These are phyloP conservation scores for Saturnia japonica DNA, from an alignment of 2,888 invertebrate species.

Conservation along the genomic window DNA sequence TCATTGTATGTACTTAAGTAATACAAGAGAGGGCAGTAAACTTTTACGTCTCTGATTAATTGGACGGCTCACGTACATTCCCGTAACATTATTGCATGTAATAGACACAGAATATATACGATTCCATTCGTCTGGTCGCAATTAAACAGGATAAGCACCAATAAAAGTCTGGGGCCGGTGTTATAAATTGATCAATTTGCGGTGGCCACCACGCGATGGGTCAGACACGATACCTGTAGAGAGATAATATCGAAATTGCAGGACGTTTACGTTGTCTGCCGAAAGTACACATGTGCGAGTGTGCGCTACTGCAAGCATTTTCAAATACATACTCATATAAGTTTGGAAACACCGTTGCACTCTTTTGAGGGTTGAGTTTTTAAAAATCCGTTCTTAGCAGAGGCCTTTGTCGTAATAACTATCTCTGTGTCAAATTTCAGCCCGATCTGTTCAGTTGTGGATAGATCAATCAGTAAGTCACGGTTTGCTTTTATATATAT, in stretches of 20 bases:
- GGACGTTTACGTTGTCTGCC: not conserved
- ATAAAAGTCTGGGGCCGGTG: conserved; percentile 65
- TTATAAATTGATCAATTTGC: conserved; percentile 73
- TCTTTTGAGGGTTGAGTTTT: too few relatives aligned
- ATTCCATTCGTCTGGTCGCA: conserved; percentile 59
- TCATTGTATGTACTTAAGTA: too few relatives aligned
- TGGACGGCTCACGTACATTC: conserved; percentile 5
- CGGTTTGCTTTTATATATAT: too few relatives aligned
- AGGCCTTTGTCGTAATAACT: too few relatives aligned
- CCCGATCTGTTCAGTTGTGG: too few relatives aligned
- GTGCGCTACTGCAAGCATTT: not conserved
- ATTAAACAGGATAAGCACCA: conserved; percentile 70
- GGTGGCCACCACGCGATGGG: conserved; percentile 46
- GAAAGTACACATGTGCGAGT: not conserved
- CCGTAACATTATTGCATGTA: conserved; percentile 23
- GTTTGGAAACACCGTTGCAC: too few relatives aligned
- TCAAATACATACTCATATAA: too few relatives aligned
- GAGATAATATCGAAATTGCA: conserved; percentile 6
- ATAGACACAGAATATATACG: conserved; percentile 37
- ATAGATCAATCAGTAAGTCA: too few relatives aligned
- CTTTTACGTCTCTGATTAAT: conserved; percentile 10
- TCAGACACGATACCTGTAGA: conserved; percentile 27
- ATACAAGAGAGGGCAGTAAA: not conserved
- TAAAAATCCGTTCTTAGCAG: too few relatives aligned
- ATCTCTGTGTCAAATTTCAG: too few relatives aligned